Base-by-base conservation (phyloP, 2,113 vertebrate species). In the Channa maculata region DNA sequence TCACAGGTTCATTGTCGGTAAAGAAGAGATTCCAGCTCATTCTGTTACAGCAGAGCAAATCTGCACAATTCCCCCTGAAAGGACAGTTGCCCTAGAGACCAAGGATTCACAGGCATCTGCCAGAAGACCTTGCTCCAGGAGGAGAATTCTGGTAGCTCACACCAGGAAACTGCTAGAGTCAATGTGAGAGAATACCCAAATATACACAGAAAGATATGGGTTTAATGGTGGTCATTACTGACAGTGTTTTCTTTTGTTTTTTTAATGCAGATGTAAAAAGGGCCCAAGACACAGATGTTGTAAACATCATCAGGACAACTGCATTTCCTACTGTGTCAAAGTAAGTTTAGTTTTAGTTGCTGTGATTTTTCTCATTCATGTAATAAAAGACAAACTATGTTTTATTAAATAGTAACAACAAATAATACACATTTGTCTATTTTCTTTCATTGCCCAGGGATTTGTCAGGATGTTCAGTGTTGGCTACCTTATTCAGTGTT, bases 381-480 rank as follows among this genome's bases (percentile, higher is more conserved):
- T 52, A 34, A 24, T 15, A 5, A 57, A 36, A 41, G 11, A 43
- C 1, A n/a, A 36, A 39, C 50, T 15, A 1, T 66, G 2, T 37
- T 24, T 41, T 12, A 54, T 49, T 49, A 49, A n/a, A 36, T 15
- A 1, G 39, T 44, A 13, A 43, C 41, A 33, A 0, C 5, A 41
- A 24, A 24, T 24, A 24, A 3, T 12, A n/a, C 13, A 6, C 5
- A 55, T 24, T 34, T 5, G 34, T 53, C 2, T 51, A 1, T 41
- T 44, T 12, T 60, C 5, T 61, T n/a, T 48, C 13, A 0, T 24
- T 6, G 75, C 82, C 3, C 78, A 99, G 98, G 96, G 97, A 55
- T 99, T 99, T 84, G 90, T 99, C 87, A 92, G 97, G 88, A 99
- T 99, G 98, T 99, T 99, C 82, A 98, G 98, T 10, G 93, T 99